Evolutionary conservation across 2,797 vertebrate species (phyloP), one percentile per base, ranked within the genome.

Genomic region (Peromyscus aztecus): DNA sequence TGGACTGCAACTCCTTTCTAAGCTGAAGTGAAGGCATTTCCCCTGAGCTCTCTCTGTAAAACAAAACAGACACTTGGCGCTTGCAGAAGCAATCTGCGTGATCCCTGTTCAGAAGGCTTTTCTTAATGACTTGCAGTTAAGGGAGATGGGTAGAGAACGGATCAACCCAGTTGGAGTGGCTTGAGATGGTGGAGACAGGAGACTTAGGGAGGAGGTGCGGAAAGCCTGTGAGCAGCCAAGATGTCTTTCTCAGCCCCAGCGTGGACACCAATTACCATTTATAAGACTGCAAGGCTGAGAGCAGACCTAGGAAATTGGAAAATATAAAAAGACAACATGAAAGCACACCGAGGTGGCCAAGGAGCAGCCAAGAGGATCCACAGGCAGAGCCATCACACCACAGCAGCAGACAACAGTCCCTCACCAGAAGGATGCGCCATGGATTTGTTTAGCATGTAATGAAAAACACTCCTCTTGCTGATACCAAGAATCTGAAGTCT

Each of bases 131-230:
- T 11, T 31, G 52, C 13, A 13, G 55, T 76, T 49, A 37, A 34
- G 76, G 78, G 65, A 86, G 83, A n/a, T 83, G n/a, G 34, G 73
- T 61, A 82, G 63, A 82, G 67, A 37, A 8, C 3, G 7, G 75
- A 76, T 61, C 31, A 16, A 6, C 92, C 17, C 59, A 4, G 37
- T 3, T 61, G 63, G 89, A 93, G 75, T 12, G 3, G 49, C 86
- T 85, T 31, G 73, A 67, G 83, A 57, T 52, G 52, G 59, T 73
- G 65, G 84, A 91, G 97, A 75, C 89, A 76, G 85, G 94, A 65
- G 93, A 67, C 80, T 69, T 77, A 49, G 77, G 0, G 0, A 71
- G 59, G 55, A 5, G n/a, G 27, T 63, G 83, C 88, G 93, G 88
- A 94, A 91, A 78, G 87, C 34, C 63, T 2, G 4, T 2, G 31